Conservation (phyloP, 1,140 invertebrate genomes). For the Armadillidium nasatum region DNA sequence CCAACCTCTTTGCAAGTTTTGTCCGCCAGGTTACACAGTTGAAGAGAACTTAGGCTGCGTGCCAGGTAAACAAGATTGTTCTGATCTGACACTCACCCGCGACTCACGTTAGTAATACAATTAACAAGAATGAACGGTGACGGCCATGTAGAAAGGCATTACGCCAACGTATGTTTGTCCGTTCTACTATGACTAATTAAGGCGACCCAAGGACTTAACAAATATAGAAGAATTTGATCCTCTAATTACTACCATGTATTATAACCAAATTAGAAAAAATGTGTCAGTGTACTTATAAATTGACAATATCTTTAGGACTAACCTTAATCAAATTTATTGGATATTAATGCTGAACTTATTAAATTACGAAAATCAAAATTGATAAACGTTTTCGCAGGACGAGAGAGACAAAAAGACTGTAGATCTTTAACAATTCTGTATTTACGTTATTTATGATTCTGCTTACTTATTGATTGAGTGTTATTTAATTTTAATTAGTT, state of each 20-base stretch:
- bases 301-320: too few species aligned
- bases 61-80: conserved; percentile 69
- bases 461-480: not conserved
- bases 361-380: not conserved
- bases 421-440: not conserved
- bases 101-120: conserved; percentile 31
- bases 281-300: too few species aligned
- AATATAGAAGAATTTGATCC: not conserved
- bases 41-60: conserved; percentile 85
- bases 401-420: not conserved
- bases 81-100: conserved; percentile 17
- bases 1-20: conserved; percentile 88
- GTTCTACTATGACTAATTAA: conserved; percentile 8
- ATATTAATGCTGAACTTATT: not conserved
- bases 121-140: conserved; percentile 42
- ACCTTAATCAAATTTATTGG: too few species aligned
- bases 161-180: not conserved
- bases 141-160: conserved; percentile 22
- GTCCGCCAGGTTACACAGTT: conserved; percentile 79
- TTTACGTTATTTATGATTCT: not conserved
- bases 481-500: not conserved
- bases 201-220: not conserved
- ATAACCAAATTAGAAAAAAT: too few species aligned
- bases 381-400: too few species aligned
- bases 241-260: too few species aligned